Percentiles rank a stretch among this genome's conserved stretches.
Evolutionary conservation across 2,797 vertebrate species (phyloP).

Genomic region (Ispidina picta): DNA sequence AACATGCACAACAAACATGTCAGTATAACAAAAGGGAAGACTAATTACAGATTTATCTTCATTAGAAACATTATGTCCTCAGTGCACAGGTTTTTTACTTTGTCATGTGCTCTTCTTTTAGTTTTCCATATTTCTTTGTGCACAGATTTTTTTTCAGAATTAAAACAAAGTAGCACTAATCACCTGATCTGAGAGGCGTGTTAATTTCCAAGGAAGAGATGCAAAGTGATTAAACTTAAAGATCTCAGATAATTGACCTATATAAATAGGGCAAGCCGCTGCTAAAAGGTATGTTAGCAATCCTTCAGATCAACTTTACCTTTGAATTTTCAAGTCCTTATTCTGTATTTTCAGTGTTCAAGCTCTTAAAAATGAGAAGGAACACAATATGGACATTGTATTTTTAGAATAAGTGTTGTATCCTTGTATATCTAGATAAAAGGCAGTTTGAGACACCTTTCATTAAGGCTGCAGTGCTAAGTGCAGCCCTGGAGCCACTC

Average conservation of each 20-base stretch:
- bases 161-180: background rate
- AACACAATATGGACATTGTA: background rate
- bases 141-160: background rate
- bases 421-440: background rate
- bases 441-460: background rate
- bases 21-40: slow-evolving; percentile 52
- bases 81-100: background rate
- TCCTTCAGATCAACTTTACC: background rate
- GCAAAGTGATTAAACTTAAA: background rate
- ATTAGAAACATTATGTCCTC: background rate
- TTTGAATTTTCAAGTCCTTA: background rate
- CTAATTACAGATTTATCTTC: slow-evolving; percentile 61
- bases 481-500: background rate
- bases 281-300: background rate
- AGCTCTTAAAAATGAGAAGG: background rate
- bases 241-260: background rate
- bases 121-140: background rate
- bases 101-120: background rate
- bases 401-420: background rate
- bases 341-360: background rate
- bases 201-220: background rate
- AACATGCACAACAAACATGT: background rate
- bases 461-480: background rate
- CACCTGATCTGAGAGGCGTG: background rate
- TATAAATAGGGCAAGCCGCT: background rate